Evolutionary conservation across 2,888 invertebrate genomes (phyloP).

Genomic region (Microctonus aethiopoides): DNA sequence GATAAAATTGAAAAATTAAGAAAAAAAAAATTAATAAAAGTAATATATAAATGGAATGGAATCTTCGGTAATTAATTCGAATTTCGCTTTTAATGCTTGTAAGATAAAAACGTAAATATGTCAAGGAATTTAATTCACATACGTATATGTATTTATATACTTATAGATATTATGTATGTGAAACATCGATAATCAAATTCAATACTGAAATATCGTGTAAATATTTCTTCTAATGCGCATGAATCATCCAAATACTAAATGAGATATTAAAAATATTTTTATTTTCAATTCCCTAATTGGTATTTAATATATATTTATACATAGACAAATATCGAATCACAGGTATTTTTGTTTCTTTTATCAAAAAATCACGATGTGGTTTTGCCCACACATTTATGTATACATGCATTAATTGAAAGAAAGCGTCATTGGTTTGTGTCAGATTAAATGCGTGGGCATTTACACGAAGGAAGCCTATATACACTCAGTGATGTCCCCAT

Average conservation of each 20-base stretch:
- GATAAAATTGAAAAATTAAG: neutral
- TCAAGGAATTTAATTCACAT: neutral
- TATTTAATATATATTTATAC: neutral
- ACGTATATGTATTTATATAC: neutral
- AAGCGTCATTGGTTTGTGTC: constrained; percentile 27
- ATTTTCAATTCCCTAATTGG: neutral
- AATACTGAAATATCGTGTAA: constrained; percentile 5
- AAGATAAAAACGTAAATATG: constrained; percentile 6
- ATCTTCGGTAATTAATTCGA: neutral
- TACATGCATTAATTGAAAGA: constrained; percentile 4
- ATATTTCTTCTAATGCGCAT: neutral
- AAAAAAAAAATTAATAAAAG: neutral
- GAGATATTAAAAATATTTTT: neutral
- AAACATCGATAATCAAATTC: neutral
- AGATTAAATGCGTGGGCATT: constrained; percentile 13
- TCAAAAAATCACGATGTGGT: constrained; percentile 2
- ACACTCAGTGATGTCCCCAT: constrained; percentile 36
- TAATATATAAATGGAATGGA: neutral
- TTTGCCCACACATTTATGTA: neutral
- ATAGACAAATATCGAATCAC: neutral
- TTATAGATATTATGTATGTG: neutral
- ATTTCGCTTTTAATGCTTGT: neutral
- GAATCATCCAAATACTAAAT: neutral
- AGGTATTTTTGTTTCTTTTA: neutral
- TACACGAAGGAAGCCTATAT: neutral